Base-by-base conservation (phyloP, 2,888 invertebrate species). In the Drosophila parthenogenetica region DNA sequence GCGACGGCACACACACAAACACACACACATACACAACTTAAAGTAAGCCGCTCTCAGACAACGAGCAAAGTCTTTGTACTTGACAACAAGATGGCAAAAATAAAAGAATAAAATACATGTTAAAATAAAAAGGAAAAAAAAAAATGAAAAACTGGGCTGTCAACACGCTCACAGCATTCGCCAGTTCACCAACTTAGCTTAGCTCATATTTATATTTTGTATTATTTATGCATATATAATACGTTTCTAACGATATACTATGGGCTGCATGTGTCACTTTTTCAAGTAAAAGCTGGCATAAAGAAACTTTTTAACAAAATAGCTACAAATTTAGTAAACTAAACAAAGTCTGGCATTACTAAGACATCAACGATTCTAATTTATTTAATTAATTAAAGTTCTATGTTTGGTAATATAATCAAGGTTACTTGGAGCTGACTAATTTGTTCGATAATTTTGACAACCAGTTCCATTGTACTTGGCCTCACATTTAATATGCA, bases 211-310 rank as follows among this genome's bases (percentile, higher is more conserved):
- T 77, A 77, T 89, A 75, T 78, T 71, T 73, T 74, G 70, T 74
- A 71, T 87, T 89, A 81, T 89, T 83, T 89, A 87, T 87, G 89
- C 78, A 89, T 77, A 67, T 71, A 68, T 74, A 74, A 80, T 83
- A 64, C 50, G 50, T 39, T 55, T 39, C 49, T 17, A 55, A 49
- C 32, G 59, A 17, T 37, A 4, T 17, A 86, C 84, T 40, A 69
- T 86, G 81, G 82, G 49, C 32, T 11, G 13, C 29, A 42, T 17
- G 3, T 16, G 8, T 13, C 5, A 40, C 2, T 10, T 29, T n/a
- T 17, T 54, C 1, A 43, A 13, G 29, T 2, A 17, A 42, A 17
- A 1, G 0, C 22, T 22, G 3, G 10, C 22, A 4, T 22, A 0
- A 1, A 1, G 14, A n/a, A 45, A 22, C 5, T 25, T 7, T 1